Evolutionary conservation across 2,113 vertebrate genomes (phyloP), one percentile per base, ranked within the genome.

Genomic region (Ahaetulla prasina): DNA sequence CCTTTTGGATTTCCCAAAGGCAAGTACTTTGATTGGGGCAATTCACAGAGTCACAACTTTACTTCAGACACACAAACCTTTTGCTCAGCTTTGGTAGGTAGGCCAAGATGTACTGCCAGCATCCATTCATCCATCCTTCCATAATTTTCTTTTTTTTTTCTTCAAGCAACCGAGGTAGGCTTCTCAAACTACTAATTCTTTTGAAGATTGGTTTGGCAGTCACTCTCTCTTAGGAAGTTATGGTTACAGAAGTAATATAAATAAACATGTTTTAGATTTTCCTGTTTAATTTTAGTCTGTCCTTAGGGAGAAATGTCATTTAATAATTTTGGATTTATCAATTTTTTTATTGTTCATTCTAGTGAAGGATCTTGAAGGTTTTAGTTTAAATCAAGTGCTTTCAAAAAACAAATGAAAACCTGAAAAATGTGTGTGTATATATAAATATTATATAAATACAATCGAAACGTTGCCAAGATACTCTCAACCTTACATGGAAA

Each of bases 41-140:
- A 27, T 85, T 92, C 74, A 89, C n/a, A 85, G n/a, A 85, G 12
- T 55, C 53, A 89, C 39, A 60, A 60, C 74, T 89, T 60, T 92
- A 50, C 85, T 92, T 85, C 88, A 89, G n/a, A 14, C n/a, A 22
- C n/a, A 22, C 80, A 45, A 85, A 54, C 54, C 27, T 39, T 50
- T 50, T 60, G 16, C 30, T 7, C 45, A 50, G 92, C 14, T 88
- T 50, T n/a, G 60, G 16, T 5, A 92, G 49, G 35, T 87, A 89
- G 43, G 39, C 91, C 53, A 55, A 55, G 16, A 30, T 23, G 50
- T n/a, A 11, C 20, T 50, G 11, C 22, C 57, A 88, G 16, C 49
- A 53, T 74, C 35, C 35, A 0, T 8, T 14, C 16, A 1, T 39
- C n/a, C n/a, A 0, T 8, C 63, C 63, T 35, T 68, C 60, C 60